Evolutionary conservation across 2,888 invertebrate genomes (phyloP).

Genomic region (Hirtodrosophila histrioides): DNA sequence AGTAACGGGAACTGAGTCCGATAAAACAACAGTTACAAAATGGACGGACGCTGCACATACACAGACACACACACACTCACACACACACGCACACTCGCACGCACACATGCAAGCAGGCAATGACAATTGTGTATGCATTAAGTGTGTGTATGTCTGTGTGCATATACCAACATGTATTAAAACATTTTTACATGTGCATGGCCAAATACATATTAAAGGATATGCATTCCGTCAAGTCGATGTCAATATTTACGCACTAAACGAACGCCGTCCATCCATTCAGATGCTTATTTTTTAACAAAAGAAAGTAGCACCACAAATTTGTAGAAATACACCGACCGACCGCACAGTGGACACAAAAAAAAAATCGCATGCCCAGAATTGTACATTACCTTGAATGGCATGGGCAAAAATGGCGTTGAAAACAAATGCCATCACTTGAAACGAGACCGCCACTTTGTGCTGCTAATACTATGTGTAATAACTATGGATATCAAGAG

Average conservation of each 20-base stretch:
- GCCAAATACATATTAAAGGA: constrained; percentile 1
- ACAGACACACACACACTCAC: constrained; percentile 14
- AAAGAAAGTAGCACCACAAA: constrained; percentile 10
- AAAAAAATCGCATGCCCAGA: constrained; percentile 50
- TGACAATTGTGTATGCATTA: constrained; percentile 50
- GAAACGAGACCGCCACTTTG: constrained; percentile 6
- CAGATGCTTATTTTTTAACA: background rate
- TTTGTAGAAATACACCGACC: constrained; percentile 29
- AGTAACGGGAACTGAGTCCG: background rate
- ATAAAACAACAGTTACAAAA: constrained; percentile 31
- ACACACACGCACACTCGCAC: constrained; percentile 9
- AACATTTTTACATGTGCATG: constrained; percentile 29
- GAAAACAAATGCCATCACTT: constrained; percentile 31
- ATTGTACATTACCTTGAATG: constrained; percentile 64
- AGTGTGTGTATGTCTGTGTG: constrained; percentile 17
- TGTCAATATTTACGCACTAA: background rate
- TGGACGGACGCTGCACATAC: constrained; percentile 41
- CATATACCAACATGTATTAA: constrained; percentile 29
- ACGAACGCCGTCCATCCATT: constrained; percentile 9
- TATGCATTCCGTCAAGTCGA: background rate
- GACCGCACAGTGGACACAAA: constrained; percentile 43
- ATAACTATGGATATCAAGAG: constrained; percentile 17
- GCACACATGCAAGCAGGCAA: constrained; percentile 22
- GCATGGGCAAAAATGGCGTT: constrained; percentile 49
- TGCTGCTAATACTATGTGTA: constrained; percentile 8